Base-by-base conservation (phyloP, 2,797 vertebrate species). In the Microchirus variegatus region DNA sequence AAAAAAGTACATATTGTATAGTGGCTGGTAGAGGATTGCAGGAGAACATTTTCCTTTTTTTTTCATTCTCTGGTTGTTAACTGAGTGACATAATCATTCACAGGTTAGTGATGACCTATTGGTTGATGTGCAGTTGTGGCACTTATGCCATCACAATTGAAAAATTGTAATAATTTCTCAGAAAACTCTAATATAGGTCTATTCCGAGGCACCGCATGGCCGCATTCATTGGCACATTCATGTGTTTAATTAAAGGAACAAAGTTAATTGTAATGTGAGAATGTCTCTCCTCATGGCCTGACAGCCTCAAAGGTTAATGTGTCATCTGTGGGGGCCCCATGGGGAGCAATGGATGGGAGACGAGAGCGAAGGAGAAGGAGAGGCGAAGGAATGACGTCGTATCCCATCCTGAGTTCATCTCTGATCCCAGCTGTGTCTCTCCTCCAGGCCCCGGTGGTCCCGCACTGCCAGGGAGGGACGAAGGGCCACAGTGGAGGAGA, bases 251-350 rank as follows among this genome's bases (percentile, higher is more conserved):
- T 89, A 91, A 82, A 82, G 75, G 76, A 72, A 80, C 66, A 65
- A 75, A 82, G 82, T 86, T 82, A 86, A 90, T 85, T 76, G 61
- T 78, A 87, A 86, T 80, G 87, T 90, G 91, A 87, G 85, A 87
- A 89, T 78, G 73, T 85, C 82, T 73, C 59, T 63, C 78, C 77
- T 83, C 78, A 55, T 86, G 83, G 77, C 75, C 79, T 87, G 87
- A 87, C 89, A 90, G 84, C 86, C 90, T 87, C 82, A 90, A 92
- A 93, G 90, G 90, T 92, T 88, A 91, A 85, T 57, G 73, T 89
- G 87, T 88, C 88, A 86, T 87, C 83, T 9, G 38, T 8, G 41
- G 68, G 59, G 68, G 59, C 67, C 83, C 80, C 80, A 54, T 82
- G 80, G 80, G 81, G 82, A 79, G 78, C 58, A 36, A 73, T 3